Evolutionary conservation across 2,888 invertebrate genomes (phyloP), one percentile per base, ranked within the genome.

Genomic region (Vandiemenella viatica): DNA sequence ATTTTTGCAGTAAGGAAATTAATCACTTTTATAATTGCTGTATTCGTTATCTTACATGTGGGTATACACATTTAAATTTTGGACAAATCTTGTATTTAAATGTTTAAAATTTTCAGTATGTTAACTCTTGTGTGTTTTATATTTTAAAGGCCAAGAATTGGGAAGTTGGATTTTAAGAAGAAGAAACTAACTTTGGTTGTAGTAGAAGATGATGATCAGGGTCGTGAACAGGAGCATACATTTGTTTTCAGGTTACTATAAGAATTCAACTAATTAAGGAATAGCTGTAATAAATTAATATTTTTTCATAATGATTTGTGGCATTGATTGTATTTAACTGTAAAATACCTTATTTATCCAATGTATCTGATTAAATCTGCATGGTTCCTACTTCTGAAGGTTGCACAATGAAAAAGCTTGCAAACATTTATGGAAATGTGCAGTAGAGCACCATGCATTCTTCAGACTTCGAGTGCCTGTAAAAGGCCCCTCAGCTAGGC

Each of bases 351-450:
- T n/a, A 23, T 23, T 23, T 8, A 13, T 2, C n/a, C n/a, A 13
- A 32, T 32, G 32, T 32, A 32, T 4, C 3, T 13, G 32, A 13
- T 13, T 32, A 32, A 32, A 13, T 32, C 32, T 32, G 26, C n/a
- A 13, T 32, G n/a, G 8, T 37, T 46, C 38, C 10, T 50, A 15
- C 21, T 38, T 51, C 51, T 58, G 7, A 54, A 74, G 80, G 50
- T 71, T 97, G 57, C 84, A 88, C 58, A 97, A 95, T 65, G 92
- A 96, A 65, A 96, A 96, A 66, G 96, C 97, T 1, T 95, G 96
- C 66, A 99, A 99, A 67, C 98, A 99, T 70, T 72, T 99, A 55
- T 99, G 98, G 98, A 99, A 99, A 69, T 98, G 98, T 73, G 97
- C 97, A 20, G 90, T 99, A 1, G 98, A 99, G 68, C 95, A 98